phyloP scores from a whole-genome alignment of 2,113 vertebrate genomes.

The Potamarius usumacintae region DNA sequence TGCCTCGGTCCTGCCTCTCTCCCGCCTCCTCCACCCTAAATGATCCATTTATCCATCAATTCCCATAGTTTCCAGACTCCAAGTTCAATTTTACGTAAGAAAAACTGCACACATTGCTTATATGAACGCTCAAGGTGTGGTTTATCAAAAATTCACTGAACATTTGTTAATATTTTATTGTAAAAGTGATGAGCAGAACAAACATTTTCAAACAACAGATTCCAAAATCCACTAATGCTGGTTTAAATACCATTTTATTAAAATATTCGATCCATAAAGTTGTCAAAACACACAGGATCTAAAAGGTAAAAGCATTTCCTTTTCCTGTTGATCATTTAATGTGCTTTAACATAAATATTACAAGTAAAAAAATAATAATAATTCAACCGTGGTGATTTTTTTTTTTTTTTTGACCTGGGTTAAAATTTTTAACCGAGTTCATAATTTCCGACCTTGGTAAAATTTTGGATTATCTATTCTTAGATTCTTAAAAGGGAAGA shows the following conservation, averaged over 20 bases:
- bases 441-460: too few relatives aligned
- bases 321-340: not conserved
- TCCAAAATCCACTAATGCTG: not conserved
- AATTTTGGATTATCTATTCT: too few relatives aligned
- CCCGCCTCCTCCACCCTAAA: not conserved
- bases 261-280: too few relatives aligned
- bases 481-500: too few relatives aligned
- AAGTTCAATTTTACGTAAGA: not conserved
- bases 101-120: not conserved
- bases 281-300: too few relatives aligned
- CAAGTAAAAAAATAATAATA: too few relatives aligned
- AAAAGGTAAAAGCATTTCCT: too few relatives aligned
- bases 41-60: not conserved
- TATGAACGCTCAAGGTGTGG: not conserved
- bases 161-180: not conserved
- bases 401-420: too few relatives aligned
- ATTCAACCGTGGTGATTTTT: too few relatives aligned
- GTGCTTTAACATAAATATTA: not conserved
- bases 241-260: not conserved
- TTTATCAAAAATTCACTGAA: not conserved
- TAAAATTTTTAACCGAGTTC: too few relatives aligned
- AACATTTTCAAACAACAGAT: not conserved
- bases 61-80: not conserved
- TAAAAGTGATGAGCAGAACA: not conserved
- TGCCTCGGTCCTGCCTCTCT: not conserved